Evolutionary conservation across 2,797 vertebrate species (phyloP), one percentile per base, ranked within the genome.

Genomic region (Adrianichthys oophorus): DNA sequence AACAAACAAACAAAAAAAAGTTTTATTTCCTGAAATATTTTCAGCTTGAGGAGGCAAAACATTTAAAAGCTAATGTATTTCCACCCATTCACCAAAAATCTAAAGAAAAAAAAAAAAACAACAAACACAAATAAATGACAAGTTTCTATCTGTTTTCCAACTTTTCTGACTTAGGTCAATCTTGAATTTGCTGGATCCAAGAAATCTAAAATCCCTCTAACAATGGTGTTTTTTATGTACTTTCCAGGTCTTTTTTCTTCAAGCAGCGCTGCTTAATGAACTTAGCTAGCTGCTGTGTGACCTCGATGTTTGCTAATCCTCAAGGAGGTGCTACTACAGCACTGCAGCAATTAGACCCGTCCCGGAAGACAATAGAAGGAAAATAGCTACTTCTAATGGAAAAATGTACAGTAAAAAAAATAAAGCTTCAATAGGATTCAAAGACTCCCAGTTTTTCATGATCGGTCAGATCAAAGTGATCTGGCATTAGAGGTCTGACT

Each of bases 401-500:
- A 18, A 23, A 4, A 24, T 15, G 7, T 5, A 1, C 19, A 10
- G 1, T 10, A 5, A 10, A 42, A 24, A 26, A 29, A 26, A 26
- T 26, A n/a, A 42, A 21, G 52, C 1, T n/a, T 26, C 4, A 12
- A 37, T 10, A 24, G 44, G 4, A 5, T 23, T 4, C 7, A 23
- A 32, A 3, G 1, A 49, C 7, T 17, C 32, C 24, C 26, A 50
- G 57, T 14, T 51, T 50, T 7, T 24, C 15, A 24, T 32, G 16
- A 17, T 37, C 1, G 2, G 18, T 45, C 18, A 45, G 14, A 51
- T 23, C 4, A 52, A n/a, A 10, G 6, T 42, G 23, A 41, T 52
- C n/a, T 46, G 40, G 55, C 29, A 17, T 48, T 49, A 41, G 13
- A 42, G 49, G 42, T 15, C 46, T 45, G 23, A 45, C 42, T 57